Base-by-base conservation (phyloP, 2,888 invertebrate genomes). In the Antheraea assamensis region DNA sequence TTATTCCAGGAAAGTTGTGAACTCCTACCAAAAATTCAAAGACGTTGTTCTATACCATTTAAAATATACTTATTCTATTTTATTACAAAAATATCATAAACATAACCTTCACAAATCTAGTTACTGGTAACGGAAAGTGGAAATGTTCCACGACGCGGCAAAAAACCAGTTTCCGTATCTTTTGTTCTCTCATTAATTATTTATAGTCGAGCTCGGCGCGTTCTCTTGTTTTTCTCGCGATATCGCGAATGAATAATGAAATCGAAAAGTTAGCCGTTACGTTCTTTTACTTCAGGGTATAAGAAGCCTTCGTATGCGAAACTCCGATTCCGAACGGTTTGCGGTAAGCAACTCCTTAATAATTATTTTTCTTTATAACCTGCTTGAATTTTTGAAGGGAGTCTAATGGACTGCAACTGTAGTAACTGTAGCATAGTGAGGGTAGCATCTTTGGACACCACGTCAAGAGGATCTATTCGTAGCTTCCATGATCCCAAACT, bases 161-260 rank as follows among this genome's bases (percentile, higher is more conserved):
- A 84, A 85, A 85, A 79, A 76, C 78, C 74, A 81, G 80, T 80
- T 83, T 78, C 77, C 77, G 73, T 74, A 75, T 79, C 78, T 78
- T 82, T 81, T 79, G 78, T 79, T 79, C 73, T 74, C 77, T 83
- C 79, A 82, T 84, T 82, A 85, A 84, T 84, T 81, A 83, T 84
- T 84, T 81, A 83, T 83, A 78, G 42, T 73, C 72, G 24, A 77
- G 77, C 73, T 71, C 71, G 75, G 77, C 75, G 70, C 74, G 76
- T 75, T 78, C 77, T 79, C 82, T 81, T 83, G 82, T 81, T 78
- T 42, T 74, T 79, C 75, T 73, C 73, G 73, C 75, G 78, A 78
- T 81, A 83, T 83, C 77, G 81, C 78, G 77, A 83, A 84, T 84
- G 81, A 84, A 83, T 84, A 82, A 84, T 82, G 76, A 77, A 80